Conservation (phyloP, 2,113 vertebrate genomes). For the Phalacrocorax pelagicus region DNA sequence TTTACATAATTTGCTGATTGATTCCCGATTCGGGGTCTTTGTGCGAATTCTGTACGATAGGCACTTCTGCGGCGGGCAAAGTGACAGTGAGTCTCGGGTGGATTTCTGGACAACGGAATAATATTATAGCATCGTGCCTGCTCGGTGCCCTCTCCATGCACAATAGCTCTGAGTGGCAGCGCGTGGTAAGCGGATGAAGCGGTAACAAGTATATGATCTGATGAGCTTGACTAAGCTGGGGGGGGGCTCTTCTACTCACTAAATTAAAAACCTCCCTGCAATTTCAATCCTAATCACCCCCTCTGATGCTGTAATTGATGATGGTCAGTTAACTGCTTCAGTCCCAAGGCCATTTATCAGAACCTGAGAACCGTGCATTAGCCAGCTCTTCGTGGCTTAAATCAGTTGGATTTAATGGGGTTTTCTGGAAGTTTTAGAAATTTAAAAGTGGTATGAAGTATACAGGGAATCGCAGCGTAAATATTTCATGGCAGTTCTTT, state of each 20-base stretch:
- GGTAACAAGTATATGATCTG: conserved; percentile 75
- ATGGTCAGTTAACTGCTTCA: conserved; percentile 76
- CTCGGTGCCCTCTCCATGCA: conserved; percentile 51
- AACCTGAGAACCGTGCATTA: not conserved
- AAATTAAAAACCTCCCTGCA: conserved; percentile 84
- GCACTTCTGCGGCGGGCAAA: not conserved
- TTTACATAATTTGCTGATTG: not conserved
- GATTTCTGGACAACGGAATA: conserved; percentile 39
- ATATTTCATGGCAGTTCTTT: conserved; percentile 2
- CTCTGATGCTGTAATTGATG: conserved; percentile 78
- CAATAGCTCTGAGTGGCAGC: conserved; percentile 65
- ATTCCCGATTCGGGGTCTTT: not conserved
- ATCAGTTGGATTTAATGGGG: not conserved
- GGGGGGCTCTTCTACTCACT: conserved; percentile 61
- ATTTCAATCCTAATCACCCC: conserved; percentile 82
- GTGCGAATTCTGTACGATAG: not conserved
- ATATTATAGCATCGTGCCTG: not conserved
- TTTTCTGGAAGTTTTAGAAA: not conserved
- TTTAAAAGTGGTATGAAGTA: not conserved
- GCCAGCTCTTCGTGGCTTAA: not conserved
- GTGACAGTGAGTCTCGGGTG: not conserved
- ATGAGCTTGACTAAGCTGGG: conserved; percentile 72
- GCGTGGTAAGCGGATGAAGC: conserved; percentile 59
- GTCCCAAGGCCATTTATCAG: not conserved
- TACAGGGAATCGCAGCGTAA: not conserved